These are phyloP conservation scores for Unio pictorum DNA, from an alignment of 2,888 invertebrate genomes.

Conservation along the genomic window DNA sequence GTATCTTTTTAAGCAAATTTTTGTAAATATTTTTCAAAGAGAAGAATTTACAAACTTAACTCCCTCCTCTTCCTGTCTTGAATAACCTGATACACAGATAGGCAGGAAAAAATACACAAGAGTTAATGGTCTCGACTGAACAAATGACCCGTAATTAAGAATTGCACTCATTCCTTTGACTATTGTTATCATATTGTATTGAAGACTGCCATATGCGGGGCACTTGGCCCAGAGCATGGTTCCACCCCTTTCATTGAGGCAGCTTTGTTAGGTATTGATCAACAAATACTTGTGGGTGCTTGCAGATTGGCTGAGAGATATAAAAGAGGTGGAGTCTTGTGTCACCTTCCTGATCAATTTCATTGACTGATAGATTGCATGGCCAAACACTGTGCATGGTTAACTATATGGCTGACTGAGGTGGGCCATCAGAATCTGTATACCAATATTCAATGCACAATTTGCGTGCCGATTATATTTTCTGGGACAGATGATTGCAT, in stretches of 20 bases:
- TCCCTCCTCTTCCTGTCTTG: too few relatives aligned
- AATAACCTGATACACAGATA: too few relatives aligned
- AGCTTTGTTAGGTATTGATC: conserved; percentile 2
- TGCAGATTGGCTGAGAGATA: conserved; percentile 9
- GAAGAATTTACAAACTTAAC: too few relatives aligned
- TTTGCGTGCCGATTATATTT: conserved; percentile 38
- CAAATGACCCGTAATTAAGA: too few relatives aligned
- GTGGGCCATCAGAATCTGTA: conserved; percentile 31
- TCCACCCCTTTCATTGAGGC: background rate
- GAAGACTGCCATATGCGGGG: too few relatives aligned
- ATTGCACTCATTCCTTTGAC: too few relatives aligned
- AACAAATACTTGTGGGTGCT: conserved; percentile 3
- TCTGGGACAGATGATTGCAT: conserved; percentile 35
- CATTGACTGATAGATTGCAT: conserved; percentile 38
- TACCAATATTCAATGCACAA: conserved; percentile 27
- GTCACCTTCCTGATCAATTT: conserved; percentile 25
- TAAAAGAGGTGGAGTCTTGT: conserved; percentile 27
- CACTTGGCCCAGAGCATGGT: too few relatives aligned
- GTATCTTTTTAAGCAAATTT: too few relatives aligned
- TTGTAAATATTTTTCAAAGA: too few relatives aligned
- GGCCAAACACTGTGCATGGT: conserved; percentile 30
- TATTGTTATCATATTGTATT: too few relatives aligned
- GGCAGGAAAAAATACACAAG: too few relatives aligned
- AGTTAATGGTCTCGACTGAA: too few relatives aligned
- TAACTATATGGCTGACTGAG: conserved; percentile 41